Evolutionary conservation across 1,140 invertebrate genomes (phyloP).

Genomic region (Hirudo medicinalis): DNA sequence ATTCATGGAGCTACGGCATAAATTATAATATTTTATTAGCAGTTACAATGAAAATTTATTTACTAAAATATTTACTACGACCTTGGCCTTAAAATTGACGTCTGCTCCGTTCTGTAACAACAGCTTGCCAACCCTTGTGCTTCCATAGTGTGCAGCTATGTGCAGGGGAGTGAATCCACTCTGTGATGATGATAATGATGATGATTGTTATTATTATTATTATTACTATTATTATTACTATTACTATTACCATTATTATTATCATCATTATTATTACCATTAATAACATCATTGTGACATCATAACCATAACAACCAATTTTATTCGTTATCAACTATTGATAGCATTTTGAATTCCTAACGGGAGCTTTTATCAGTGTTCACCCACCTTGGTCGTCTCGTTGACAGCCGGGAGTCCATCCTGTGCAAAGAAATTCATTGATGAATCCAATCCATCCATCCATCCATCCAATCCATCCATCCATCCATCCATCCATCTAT

Average conservation of each 20-base stretch:
- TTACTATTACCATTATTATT: not conserved
- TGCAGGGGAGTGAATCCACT: constrained; percentile 95
- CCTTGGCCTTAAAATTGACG: constrained; percentile 93
- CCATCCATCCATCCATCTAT: no score
- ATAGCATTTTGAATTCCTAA: no score
- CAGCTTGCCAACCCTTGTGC: constrained; percentile 82
- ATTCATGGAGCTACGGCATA: no score
- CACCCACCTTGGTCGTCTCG: constrained; percentile 3
- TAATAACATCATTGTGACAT: not conserved
- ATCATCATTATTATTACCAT: not conserved
- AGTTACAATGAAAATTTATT: no score
- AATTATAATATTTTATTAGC: no score
- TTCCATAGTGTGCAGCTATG: constrained; percentile 96
- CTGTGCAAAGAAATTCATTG: not conserved
- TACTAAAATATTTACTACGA: not conserved
- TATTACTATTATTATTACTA: not conserved
- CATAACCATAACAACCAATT: no score
- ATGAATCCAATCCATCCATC: no score
- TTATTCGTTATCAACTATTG: no score
- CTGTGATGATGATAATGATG: constrained; percentile 28
- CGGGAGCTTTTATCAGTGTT: no score
- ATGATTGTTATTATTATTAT: not conserved
- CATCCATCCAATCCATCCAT: no score
- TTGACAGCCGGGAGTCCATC: constrained; percentile 8
- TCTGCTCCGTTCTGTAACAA: constrained; percentile 88